phyloP scores from a whole-genome alignment of 2,888 invertebrate species.

The Euplexia lucipara region DNA sequence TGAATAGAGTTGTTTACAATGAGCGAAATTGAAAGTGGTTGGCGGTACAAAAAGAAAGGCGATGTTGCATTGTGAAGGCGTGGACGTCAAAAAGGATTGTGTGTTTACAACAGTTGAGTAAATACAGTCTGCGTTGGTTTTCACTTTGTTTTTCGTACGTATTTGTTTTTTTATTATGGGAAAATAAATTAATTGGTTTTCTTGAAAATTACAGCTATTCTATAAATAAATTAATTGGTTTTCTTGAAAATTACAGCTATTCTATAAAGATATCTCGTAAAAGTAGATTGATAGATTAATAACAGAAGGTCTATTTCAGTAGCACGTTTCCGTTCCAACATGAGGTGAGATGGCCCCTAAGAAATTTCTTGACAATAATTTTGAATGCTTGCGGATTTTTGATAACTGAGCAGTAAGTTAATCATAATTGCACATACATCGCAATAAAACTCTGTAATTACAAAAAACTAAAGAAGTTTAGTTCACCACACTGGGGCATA shows the following conservation, averaged over 20 bases:
- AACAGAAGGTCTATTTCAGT: too few species aligned
- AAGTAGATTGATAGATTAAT: neutral
- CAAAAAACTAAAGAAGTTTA: too few species aligned
- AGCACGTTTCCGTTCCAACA: too few species aligned
- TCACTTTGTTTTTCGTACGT: slow-evolving; percentile 16
- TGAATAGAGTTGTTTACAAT: slow-evolving; percentile 29
- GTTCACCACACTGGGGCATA: too few species aligned
- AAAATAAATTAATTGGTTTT: slow-evolving; percentile 8
- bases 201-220: neutral
- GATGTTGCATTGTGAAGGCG: slow-evolving; percentile 17
- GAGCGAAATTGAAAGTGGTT: slow-evolving; percentile 47
- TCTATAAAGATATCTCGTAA: neutral
- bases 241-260: neutral
- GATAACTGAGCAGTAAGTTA: too few species aligned
- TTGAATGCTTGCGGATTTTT: too few species aligned
- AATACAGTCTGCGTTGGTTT: slow-evolving; percentile 42
- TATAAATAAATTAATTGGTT: slow-evolving; percentile 8
- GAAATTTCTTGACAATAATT: too few species aligned
- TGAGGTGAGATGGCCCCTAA: too few species aligned
- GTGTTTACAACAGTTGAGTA: slow-evolving; percentile 41
- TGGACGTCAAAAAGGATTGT: slow-evolving; percentile 48
- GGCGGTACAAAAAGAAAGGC: slow-evolving; percentile 32
- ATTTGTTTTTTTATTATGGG: slow-evolving; percentile 21
- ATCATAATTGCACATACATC: too few species aligned
- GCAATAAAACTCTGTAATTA: too few species aligned